phyloP scores from a whole-genome alignment of 1,140 invertebrate genomes.

The Polyergus mexicanus region DNA sequence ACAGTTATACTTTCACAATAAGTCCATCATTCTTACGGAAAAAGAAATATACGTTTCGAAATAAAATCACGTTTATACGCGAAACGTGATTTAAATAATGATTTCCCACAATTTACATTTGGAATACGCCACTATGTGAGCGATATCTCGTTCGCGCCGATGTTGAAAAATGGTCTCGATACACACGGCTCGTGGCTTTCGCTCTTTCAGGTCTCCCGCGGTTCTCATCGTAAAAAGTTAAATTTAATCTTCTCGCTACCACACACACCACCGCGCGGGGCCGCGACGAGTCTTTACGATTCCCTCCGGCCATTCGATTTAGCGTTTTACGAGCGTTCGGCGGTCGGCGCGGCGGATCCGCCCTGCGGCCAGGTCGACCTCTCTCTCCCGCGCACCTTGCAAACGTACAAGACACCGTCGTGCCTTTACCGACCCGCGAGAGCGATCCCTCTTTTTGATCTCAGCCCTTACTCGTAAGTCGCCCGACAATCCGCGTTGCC shows the following conservation, averaged over 20 bases:
- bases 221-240: conserved; percentile 60
- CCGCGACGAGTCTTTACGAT: conserved; percentile 45
- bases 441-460: conserved; percentile 39
- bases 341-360: conserved; percentile 24
- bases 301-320: conserved; percentile 55
- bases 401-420: not conserved
- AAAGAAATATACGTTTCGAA: no score
- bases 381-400: conserved; percentile 3
- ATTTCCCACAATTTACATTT: no score
- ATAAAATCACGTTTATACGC: no score
- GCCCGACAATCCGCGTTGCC: not conserved
- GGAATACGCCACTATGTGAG: no score
- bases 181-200: conserved; percentile 2
- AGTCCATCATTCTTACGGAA: no score
- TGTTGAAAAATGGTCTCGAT: conserved; percentile 14
- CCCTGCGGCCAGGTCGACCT: not conserved
- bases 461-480: no score
- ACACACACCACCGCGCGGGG: not conserved
- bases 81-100: no score
- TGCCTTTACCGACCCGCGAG: not conserved
- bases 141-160: not conserved
- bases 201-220: conserved; percentile 44
- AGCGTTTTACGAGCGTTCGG: conserved; percentile 51
- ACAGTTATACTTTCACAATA: no score
- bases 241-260: conserved; percentile 58